Conservation (phyloP, 1,140 invertebrate species). For the Triops cancriformis region DNA sequence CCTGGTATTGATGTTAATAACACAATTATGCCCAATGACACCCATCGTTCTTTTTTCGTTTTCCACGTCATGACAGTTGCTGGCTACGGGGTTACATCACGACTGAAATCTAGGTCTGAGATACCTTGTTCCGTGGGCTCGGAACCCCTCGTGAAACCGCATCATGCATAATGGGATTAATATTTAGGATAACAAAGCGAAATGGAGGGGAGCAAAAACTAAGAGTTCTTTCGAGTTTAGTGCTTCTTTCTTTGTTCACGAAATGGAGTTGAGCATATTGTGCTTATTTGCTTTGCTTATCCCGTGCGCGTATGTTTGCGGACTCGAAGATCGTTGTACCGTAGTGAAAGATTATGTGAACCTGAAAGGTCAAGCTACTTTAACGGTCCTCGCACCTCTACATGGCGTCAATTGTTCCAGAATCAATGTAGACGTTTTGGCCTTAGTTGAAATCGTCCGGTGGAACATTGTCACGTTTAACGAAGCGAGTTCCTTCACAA, state of each 20-base stretch:
- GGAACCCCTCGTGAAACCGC: neutral
- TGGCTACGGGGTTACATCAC: neutral
- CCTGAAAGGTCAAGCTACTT: neutral
- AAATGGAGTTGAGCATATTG: neutral
- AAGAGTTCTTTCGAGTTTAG: neutral
- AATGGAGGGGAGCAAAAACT: neutral
- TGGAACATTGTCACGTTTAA: slow-evolving; percentile 1
- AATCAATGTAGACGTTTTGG: neutral
- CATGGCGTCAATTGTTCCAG: neutral
- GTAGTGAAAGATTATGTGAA: neutral
- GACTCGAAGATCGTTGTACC: neutral
- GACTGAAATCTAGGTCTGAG: neutral
- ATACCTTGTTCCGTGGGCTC: neutral
- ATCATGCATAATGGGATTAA: slow-evolving; percentile 10
- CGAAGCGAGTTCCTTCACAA: neutral
- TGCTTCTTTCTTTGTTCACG: neutral
- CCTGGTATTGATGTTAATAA: neutral
- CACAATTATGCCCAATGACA: neutral
- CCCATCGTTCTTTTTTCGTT: neutral
- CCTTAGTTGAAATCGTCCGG: neutral
- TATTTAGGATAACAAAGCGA: neutral
- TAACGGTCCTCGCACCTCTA: neutral
- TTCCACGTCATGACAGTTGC: neutral
- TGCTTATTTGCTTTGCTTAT: neutral
- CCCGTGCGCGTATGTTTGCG: neutral